Base-by-base conservation (phyloP, 2,797 vertebrate species). In the Pseudochaenichthys georgianus region DNA sequence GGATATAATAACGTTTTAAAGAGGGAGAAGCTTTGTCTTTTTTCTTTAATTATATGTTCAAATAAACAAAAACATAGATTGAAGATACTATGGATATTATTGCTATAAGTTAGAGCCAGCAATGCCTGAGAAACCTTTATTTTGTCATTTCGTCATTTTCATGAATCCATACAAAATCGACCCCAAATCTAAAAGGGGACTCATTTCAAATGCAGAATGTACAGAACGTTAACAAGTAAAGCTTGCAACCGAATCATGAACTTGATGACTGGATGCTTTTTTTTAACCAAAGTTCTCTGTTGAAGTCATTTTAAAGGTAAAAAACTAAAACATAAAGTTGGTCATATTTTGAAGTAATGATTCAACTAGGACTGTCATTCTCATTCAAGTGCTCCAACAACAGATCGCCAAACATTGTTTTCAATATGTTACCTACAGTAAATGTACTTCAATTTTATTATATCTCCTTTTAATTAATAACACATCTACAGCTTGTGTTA, bases 291-390 rank as follows among this genome's bases (percentile, higher is more conserved):
- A 55, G 42, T 48, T 1, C 10, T 47, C 47, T 5, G 6, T 50
- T 12, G 12, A 10, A 45, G 54, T 38, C 34, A 38, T 38, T 38
- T 38, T 38, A 38, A 38, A 38, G 34, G 7, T 38, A 9, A 38
- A 38, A 38, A 38, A 38, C 7, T 7, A 38, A 38, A 38, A 38
- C 34, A 38, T 38, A 38, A 38, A 38, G 34, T 38, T 38, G 34
- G 34, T 38, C 45, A 54, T 67, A 60, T 54, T 73, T 59, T 73
- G 23, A 70, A 50, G n/a, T 15, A 11, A 72, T 51, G 58, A 67
- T 53, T 59, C 43, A 68, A 19, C 51, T 13, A 28, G 45, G 52
- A 61, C 31, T 34, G 70, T 42, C 8, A 54, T 6, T 28, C 28
- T 28, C 28, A 28, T 28, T 28, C 4, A 28, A 28, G 4, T 28